Evolutionary conservation across 2,797 vertebrate genomes (phyloP).

Genomic region (Cetoscarus ocellatus): DNA sequence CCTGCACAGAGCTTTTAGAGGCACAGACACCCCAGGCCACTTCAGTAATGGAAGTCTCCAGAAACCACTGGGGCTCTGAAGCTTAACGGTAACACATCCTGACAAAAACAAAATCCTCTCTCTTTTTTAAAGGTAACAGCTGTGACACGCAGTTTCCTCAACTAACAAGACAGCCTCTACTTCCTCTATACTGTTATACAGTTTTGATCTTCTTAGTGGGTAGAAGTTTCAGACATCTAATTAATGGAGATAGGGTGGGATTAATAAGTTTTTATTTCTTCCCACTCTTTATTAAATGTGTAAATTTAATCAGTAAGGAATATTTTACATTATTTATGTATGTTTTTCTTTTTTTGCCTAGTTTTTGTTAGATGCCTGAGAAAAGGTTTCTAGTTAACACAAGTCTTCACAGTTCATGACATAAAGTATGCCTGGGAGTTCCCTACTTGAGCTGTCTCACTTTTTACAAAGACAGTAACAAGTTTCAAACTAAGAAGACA

Average conservation of each 20-base stretch:
- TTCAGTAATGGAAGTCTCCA: conserved; percentile 69
- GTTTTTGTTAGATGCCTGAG: no score
- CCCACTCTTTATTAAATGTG: no score
- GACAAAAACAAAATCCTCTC: conserved; percentile 26
- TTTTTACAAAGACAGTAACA: no score
- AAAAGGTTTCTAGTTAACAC: no score
- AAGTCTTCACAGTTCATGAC: no score
- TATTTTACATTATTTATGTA: no score
- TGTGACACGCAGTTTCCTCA: conserved; percentile 13
- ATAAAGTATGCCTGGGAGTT: no score
- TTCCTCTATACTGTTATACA: background rate
- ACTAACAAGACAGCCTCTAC: conserved; percentile 2
- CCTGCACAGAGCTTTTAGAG: conserved; percentile 71
- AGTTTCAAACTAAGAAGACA: background rate
- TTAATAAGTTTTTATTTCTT: no score
- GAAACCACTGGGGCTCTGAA: conserved; percentile 50
- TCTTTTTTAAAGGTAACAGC: conserved; percentile 27
- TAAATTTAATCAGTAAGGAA: no score
- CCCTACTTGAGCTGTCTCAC: no score
- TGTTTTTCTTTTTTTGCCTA: no score
- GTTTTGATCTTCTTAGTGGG: background rate
- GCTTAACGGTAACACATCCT: conserved; percentile 42
- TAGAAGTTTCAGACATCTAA: background rate
- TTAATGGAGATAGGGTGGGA: background rate
- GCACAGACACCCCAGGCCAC: conserved; percentile 56